phyloP scores from a whole-genome alignment of 2,797 vertebrate species.

The Fistularia tabacaria region DNA sequence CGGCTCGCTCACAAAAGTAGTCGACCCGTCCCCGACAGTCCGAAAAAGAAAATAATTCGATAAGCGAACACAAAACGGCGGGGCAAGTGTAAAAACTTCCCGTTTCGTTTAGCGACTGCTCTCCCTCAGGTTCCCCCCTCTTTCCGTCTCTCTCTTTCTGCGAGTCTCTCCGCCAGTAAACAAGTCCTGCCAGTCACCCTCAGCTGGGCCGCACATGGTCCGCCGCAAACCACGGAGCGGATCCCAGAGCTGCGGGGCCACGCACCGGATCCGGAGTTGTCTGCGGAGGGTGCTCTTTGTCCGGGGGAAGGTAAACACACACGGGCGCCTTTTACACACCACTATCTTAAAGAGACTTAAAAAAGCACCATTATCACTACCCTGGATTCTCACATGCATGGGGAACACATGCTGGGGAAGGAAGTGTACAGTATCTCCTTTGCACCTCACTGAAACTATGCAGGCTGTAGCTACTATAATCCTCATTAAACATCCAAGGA shows the following conservation, averaged over 20 bases:
- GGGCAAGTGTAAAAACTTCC: constrained; percentile 72
- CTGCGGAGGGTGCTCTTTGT: constrained; percentile 28
- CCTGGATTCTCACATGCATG: background rate
- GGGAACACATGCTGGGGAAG: too few species aligned
- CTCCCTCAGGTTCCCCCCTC: constrained; percentile 70
- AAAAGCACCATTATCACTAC: background rate
- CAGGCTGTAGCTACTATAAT: too few species aligned
- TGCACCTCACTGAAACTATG: too few species aligned
- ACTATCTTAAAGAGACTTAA: too few species aligned
- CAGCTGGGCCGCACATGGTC: constrained; percentile 74
- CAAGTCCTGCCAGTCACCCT: constrained; percentile 84
- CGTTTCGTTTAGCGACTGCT: constrained; percentile 58
- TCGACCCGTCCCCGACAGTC: constrained; percentile 20
- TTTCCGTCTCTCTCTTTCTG: constrained; percentile 66
- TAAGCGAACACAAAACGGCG: constrained; percentile 55
- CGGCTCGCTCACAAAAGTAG: constrained; percentile 21
- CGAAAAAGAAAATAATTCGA: constrained; percentile 18
- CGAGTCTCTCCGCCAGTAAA: constrained; percentile 79
- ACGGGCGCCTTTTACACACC: background rate
- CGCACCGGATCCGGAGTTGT: constrained; percentile 51
- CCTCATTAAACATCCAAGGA: too few species aligned
- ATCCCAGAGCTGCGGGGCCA: accelerated
- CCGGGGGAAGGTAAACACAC: background rate
- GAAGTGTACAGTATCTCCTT: too few species aligned
- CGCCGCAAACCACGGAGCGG: constrained; percentile 62